Conservation (phyloP, 2,113 vertebrate species). For the Beaufortia kweichowensis region DNA sequence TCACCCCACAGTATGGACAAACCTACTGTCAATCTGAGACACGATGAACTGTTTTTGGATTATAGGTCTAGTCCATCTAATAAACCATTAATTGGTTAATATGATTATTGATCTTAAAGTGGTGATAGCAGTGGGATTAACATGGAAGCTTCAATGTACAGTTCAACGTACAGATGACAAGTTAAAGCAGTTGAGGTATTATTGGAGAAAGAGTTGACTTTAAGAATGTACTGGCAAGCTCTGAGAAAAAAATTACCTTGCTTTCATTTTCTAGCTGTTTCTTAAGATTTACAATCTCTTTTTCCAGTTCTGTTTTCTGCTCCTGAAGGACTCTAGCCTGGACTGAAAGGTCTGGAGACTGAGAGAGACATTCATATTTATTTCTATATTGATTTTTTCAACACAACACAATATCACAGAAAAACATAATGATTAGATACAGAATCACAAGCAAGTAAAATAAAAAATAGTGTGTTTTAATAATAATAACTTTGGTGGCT, state of each 20-base stretch:
- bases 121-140: conserved; percentile 16
- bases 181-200: neutral
- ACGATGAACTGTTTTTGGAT: neutral
- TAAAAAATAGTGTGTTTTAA: neutral
- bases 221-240: neutral
- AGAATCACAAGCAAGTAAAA: neutral
- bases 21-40: neutral
- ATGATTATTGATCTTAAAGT: conserved; percentile 25
- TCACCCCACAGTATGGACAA: neutral
- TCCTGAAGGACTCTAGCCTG: conserved; percentile 84
- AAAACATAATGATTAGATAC: neutral
- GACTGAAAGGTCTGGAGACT: conserved; percentile 75
- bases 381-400: no score
- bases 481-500: neutral
- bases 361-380: neutral
- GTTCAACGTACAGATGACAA: conserved; percentile 31
- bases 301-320: conserved; percentile 82
- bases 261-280: conserved; percentile 81
- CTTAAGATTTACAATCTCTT: conserved; percentile 80
- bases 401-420: neutral
- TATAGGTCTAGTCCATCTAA: neutral
- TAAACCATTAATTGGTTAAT: conserved; percentile 36
- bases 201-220: neutral
- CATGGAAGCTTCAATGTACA: neutral
- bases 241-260: conserved; percentile 70